Evolutionary conservation across 2,888 invertebrate species (phyloP).

Genomic region (Liposcelis brunnea): DNA sequence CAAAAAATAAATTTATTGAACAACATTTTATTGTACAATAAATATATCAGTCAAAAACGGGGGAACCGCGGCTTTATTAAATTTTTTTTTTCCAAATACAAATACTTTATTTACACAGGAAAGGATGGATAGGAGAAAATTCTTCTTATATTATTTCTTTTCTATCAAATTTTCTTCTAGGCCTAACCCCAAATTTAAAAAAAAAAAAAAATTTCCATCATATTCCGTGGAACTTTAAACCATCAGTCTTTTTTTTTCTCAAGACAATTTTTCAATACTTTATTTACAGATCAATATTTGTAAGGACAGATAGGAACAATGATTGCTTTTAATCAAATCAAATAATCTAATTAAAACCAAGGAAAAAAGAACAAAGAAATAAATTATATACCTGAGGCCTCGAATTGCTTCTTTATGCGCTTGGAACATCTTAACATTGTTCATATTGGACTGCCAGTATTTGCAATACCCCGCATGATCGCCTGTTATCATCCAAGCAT

Average conservation of each 20-base stretch:
- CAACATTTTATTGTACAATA: slow-evolving; percentile 11
- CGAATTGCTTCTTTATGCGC: slow-evolving; percentile 99
- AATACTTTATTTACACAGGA: no score
- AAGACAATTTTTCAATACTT: no score
- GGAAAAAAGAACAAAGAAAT: background rate
- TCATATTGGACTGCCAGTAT: slow-evolving; percentile 99
- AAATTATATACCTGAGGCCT: slow-evolving; percentile 71
- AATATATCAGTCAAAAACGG: background rate
- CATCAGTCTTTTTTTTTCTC: background rate
- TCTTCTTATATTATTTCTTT: no score
- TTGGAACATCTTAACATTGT: slow-evolving; percentile 99
- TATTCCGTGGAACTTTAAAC: background rate
- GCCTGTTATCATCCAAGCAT: slow-evolving; percentile 99
- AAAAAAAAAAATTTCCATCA: slow-evolving; percentile 8
- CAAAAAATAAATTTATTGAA: slow-evolving; percentile 13
- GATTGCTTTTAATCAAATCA: slow-evolving; percentile 9
- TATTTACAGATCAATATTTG: slow-evolving; percentile 13
- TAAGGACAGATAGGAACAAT: slow-evolving; percentile 8
- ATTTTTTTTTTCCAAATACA: no score
- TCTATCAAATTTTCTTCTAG: no score
- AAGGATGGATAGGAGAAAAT: no score
- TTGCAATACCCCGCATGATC: slow-evolving; percentile 98
- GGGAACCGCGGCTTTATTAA: slow-evolving; percentile 9
- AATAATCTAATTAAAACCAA: background rate
- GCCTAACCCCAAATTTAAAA: slow-evolving; percentile 5